These are phyloP conservation scores for Hirtodrosophila alboralis DNA, from an alignment of 2,888 invertebrate genomes.

Conservation along the genomic window DNA sequence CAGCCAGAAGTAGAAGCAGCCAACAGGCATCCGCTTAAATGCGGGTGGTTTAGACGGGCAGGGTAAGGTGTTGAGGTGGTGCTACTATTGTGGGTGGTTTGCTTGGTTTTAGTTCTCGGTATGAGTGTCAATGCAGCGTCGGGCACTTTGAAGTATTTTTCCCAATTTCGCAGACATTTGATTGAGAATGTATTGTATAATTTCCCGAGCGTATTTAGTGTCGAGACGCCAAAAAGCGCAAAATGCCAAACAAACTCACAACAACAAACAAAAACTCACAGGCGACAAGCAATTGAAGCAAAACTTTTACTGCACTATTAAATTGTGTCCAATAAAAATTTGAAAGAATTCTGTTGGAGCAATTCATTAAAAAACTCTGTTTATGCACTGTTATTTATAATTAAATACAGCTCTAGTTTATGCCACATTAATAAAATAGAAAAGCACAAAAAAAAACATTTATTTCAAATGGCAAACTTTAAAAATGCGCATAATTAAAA, in stretches of 20 bases:
- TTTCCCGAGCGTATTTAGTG: conserved; percentile 82
- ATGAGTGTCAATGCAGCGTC: conserved; percentile 39
- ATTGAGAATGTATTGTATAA: conserved; percentile 83
- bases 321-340: conserved; percentile 6
- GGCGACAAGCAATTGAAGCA: conserved; percentile 39
- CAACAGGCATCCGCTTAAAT: conserved; percentile 34
- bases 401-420: no score
- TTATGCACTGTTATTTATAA: no score
- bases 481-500: no score
- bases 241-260: conserved; percentile 27
- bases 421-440: no score
- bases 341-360: no score
- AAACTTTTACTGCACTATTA: conserved; percentile 32
- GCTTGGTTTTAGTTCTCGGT: not conserved
- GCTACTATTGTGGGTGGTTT: not conserved
- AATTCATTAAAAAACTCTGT: no score
- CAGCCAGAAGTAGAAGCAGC: conserved; percentile 25
- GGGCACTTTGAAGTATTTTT: conserved; percentile 71
- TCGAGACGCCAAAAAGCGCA: conserved; percentile 55
- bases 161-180: conserved; percentile 78
- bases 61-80: not conserved
- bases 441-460: no score
- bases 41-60: conserved; percentile 28
- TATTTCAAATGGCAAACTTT: no score
- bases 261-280: conserved; percentile 22